phyloP scores from a whole-genome alignment of 1,140 invertebrate genomes.

The Pentalonia nigronervosa region DNA sequence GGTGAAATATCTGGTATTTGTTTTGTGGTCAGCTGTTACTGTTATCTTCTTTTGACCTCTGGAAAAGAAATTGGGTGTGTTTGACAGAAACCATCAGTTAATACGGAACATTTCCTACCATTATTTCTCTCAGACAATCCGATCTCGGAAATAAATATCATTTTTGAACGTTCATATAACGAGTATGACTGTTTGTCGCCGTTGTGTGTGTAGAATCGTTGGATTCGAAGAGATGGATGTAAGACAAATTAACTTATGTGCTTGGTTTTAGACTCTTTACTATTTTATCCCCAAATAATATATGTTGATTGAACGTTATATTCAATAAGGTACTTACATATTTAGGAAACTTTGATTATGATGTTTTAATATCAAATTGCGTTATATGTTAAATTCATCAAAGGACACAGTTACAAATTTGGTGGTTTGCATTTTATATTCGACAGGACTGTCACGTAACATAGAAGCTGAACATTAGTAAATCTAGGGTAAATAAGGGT shows the following conservation, averaged over 20 bases:
- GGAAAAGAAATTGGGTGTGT: background rate
- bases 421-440: slow-evolving; percentile 16
- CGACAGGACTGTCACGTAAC: slow-evolving; percentile 18
- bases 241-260: background rate
- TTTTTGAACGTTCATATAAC: background rate
- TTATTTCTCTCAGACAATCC: no score
- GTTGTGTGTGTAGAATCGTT: background rate
- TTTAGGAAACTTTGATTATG: background rate
- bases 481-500: slow-evolving; percentile 22
- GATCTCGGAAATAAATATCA: slow-evolving; percentile 4
- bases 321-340: background rate
- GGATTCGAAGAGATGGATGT: background rate
- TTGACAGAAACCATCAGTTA: slow-evolving; percentile 42
- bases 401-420: background rate
- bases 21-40: slow-evolving; percentile 22
- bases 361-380: background rate
- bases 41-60: slow-evolving; percentile 39
- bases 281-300: background rate
- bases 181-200: background rate
- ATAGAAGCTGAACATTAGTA: slow-evolving; percentile 21
- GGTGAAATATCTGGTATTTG: slow-evolving; percentile 36
- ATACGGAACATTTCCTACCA: background rate
- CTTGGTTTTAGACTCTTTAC: background rate
- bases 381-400: background rate
- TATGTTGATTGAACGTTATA: background rate